phyloP scores from a whole-genome alignment of 2,113 vertebrate genomes.

The Microtus oregoni region DNA sequence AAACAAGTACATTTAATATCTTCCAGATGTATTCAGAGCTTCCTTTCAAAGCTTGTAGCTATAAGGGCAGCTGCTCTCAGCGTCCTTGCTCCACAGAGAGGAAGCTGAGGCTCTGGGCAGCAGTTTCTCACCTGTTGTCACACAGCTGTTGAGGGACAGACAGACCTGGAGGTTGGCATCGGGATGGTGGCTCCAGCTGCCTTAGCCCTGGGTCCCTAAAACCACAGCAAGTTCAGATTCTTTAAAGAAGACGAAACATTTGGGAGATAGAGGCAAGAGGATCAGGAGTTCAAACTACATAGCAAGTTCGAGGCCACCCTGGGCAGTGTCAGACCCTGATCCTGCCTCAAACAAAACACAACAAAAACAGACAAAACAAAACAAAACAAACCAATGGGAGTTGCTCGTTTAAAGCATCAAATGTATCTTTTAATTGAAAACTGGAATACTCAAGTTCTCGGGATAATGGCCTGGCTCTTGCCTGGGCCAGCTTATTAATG shows the following conservation, averaged over 20 bases:
- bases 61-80: rapidly evolving
- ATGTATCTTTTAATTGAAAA: not conserved
- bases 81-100: rapidly evolving
- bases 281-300: not conserved
- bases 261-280: not conserved
- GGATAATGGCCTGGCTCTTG: rapidly evolving
- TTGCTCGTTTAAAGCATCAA: not conserved
- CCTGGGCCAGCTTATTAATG: rapidly evolving
- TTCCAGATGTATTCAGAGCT: not conserved
- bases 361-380: not conserved
- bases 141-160: not conserved
- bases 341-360: not conserved
- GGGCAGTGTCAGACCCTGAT: not conserved
- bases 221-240: not conserved
- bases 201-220: not conserved
- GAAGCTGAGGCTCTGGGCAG: not conserved
- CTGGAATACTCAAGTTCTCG: not conserved
- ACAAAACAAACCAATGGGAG: not conserved
- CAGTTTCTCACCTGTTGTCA: not conserved
- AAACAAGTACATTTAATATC: not conserved
- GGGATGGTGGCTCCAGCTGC: rapidly evolving
- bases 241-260: not conserved
- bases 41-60: not conserved
- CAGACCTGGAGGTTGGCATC: not conserved
- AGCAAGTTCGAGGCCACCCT: not conserved